These are phyloP conservation scores for Phymastichus coffea DNA, from an alignment of 1,140 invertebrate genomes.

Conservation along the genomic window DNA sequence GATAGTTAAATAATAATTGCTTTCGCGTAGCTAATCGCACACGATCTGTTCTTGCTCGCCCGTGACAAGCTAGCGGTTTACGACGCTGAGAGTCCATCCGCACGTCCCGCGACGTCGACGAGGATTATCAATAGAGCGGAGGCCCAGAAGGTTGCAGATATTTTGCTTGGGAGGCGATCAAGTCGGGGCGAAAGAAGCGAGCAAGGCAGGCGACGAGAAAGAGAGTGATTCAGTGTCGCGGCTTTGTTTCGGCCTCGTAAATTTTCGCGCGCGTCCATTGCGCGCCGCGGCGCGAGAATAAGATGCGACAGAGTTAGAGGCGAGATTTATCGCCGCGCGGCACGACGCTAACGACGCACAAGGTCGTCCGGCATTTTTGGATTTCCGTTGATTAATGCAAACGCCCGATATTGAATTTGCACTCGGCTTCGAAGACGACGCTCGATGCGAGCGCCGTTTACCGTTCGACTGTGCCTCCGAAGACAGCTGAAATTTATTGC, in stretches of 20 bases:
- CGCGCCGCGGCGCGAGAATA: constrained; percentile 10
- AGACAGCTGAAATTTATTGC: no score
- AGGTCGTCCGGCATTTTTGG: not conserved
- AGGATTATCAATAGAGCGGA: no score
- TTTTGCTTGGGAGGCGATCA: constrained; percentile 24
- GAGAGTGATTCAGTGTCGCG: not conserved
- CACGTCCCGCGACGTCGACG: not conserved
- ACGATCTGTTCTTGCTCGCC: no score
- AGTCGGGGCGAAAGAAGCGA: not conserved
- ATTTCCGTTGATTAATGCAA: no score
- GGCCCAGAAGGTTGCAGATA: constrained; percentile 4
- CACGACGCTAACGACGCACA: not conserved
- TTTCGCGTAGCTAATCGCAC: no score
- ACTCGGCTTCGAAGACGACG: no score
- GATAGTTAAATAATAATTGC: no score
- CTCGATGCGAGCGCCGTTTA: not conserved
- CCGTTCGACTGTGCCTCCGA: no score
- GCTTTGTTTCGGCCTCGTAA: constrained; percentile 23
- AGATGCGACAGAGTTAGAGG: not conserved
- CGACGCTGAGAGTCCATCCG: no score
- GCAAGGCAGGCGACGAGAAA: not conserved
- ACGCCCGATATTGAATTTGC: no score
- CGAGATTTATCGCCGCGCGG: not conserved
- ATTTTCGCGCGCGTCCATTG: constrained; percentile 1
- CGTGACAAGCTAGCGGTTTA: no score